Percentiles rank a stretch among this genome's conserved stretches.
phyloP scores from a whole-genome alignment of 1,140 invertebrate genomes.

The Metaphire vulgaris region DNA sequence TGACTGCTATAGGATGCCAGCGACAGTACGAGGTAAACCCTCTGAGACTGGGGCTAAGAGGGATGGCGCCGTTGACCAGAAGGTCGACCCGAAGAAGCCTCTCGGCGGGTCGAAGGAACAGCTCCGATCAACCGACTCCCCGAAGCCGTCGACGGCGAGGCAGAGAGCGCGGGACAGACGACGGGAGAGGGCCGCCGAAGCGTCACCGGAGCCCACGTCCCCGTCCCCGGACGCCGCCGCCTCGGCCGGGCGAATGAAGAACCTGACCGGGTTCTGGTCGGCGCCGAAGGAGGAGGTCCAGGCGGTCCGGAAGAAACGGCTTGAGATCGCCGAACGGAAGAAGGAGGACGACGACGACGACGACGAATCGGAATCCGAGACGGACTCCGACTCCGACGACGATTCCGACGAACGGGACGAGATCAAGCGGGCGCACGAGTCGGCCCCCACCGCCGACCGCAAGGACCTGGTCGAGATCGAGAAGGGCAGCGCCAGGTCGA shows the following conservation, averaged over 20 bases:
- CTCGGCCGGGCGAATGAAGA: conserved; percentile 1
- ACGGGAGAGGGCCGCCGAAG: not conserved
- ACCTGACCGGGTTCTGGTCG: conserved; percentile 7
- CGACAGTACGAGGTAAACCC: too few species aligned
- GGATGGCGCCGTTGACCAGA: too few species aligned
- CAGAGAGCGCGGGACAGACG: not conserved
- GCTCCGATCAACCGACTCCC: conserved; percentile 63
- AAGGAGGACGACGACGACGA: not conserved
- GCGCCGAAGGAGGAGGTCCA: conserved; percentile 5
- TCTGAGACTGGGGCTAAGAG: too few species aligned
- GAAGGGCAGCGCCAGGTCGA: not conserved
- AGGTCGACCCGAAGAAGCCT: too few species aligned
- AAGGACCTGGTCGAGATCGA: conserved; percentile 11
- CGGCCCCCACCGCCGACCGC: not conserved
- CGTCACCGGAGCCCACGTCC: not conserved
- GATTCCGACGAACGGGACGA: conserved; percentile 2
- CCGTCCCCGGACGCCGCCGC: not conserved
- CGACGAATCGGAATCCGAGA: not conserved
- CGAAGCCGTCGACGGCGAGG: conserved; percentile 59
- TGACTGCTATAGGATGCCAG: too few species aligned
- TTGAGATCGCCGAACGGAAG: not conserved
- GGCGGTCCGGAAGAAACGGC: not conserved
- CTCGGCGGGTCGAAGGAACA: too few species aligned
- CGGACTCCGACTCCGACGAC: not conserved
- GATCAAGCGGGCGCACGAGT: not conserved